These are phyloP conservation scores for Charanyca ferruginea DNA, from an alignment of 2,888 invertebrate species.

Conservation along the genomic window DNA sequence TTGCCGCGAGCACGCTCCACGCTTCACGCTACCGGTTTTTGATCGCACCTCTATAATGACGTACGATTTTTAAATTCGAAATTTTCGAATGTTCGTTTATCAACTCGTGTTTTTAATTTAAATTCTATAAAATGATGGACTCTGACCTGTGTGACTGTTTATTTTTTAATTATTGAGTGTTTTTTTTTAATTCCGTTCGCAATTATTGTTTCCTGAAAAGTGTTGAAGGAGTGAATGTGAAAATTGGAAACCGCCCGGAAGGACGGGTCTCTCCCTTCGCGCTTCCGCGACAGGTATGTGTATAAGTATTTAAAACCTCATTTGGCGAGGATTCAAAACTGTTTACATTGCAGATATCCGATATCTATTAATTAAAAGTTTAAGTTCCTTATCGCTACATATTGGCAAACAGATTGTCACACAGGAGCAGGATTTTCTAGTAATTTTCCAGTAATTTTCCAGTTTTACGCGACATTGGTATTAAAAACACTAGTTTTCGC, in stretches of 20 bases:
- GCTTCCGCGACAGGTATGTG: conserved; percentile 82
- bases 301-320: conserved; percentile 36
- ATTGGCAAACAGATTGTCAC: conserved; percentile 23
- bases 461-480: conserved; percentile 32
- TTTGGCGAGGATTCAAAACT: conserved; percentile 54
- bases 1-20: conserved; percentile 76
- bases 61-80: conserved; percentile 49
- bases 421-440: conserved; percentile 31
- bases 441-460: conserved; percentile 39
- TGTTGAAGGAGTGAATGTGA: conserved; percentile 78
- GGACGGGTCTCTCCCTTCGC: conserved; percentile 80
- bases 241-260: conserved; percentile 80
- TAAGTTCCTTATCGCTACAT: conserved; percentile 23
- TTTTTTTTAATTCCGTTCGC: conserved; percentile 45
- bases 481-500: conserved; percentile 33
- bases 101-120: conserved; percentile 45
- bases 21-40: conserved; percentile 66
- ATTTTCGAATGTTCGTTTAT: conserved; percentile 52
- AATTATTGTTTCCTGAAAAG: conserved; percentile 57
- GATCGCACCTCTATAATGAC: conserved; percentile 59
- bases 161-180: conserved; percentile 57
- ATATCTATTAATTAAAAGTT: conserved; percentile 36
- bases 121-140: conserved; percentile 50
- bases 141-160: conserved; percentile 60
- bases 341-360: conserved; percentile 30